A percentile compares a stretch with the other conserved stretches of the same genome.
phyloP scores from a whole-genome alignment of 2,113 vertebrate genomes.

The Isichthys henryi region DNA sequence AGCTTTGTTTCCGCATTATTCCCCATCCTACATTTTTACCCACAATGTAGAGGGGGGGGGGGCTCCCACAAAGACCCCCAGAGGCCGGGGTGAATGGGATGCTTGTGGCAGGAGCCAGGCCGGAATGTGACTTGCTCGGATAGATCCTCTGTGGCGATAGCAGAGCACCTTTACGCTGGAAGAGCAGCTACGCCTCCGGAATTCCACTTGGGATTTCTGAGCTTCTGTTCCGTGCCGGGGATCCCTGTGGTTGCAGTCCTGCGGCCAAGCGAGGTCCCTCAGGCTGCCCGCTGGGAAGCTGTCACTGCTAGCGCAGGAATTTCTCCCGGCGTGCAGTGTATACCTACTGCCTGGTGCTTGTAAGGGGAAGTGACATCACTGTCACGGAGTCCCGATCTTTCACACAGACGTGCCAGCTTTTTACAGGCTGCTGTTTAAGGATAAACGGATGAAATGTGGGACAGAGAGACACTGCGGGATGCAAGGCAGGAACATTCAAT shows the following conservation, averaged over 20 bases:
- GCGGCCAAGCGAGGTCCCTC: background rate
- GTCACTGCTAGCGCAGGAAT: background rate
- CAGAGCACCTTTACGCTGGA: background rate
- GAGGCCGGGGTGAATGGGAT: background rate
- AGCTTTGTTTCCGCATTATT: background rate
- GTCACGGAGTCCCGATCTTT: background rate
- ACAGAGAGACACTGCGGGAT: background rate
- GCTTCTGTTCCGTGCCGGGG: background rate
- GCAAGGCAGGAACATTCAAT: background rate
- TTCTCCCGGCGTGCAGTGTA: background rate
- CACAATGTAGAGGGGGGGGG: background rate
- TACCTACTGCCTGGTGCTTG: background rate
- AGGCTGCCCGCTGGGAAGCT: background rate
- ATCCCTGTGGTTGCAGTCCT: background rate
- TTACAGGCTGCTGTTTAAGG: background rate
- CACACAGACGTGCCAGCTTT: background rate
- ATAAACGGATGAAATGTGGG: background rate
- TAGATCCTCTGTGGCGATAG: background rate
- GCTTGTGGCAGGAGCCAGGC: background rate
- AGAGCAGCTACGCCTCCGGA: background rate
- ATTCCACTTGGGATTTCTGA: background rate
- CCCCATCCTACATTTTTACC: background rate
- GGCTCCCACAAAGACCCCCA: background rate
- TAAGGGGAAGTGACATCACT: background rate
- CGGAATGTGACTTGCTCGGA: background rate